Evolutionary conservation across 2,888 invertebrate genomes (phyloP), one percentile per base, ranked within the genome.

Genomic region (Clitarchus hookeri): DNA sequence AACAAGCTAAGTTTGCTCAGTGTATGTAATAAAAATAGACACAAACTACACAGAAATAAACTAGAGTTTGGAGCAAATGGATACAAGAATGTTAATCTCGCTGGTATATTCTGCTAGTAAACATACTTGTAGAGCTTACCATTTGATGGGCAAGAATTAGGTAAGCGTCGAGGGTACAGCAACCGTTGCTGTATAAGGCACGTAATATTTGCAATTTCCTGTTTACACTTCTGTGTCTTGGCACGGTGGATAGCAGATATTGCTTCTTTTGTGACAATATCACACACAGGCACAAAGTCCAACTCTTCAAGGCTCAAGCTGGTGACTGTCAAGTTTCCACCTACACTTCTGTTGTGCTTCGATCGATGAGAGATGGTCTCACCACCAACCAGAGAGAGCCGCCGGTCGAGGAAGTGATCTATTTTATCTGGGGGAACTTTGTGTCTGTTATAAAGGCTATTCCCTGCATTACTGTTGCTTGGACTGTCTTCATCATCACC

Each of bases 171-270:
- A 23, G 97, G 95, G 92, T 97, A 98, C 90, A 98, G 94, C 89
- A 93, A 92, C 85, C 95, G 95, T 89, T 93, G 93, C 91, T 95
- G 94, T 89, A 96, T 96, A 90, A 95, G 93, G 93, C 98, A 98
- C 89, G 97, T 95, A 89, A 96, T 94, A 91, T 97, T 96, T 87
- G 96, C 95, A 91, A 98, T 96, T 91, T 95, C 93, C 91, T 96
- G 94, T 91, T 97, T 98, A 92, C 98, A 98, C 89, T 92, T 92
- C 92, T 96, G 95, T 88, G 96, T 96, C 92, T 96, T 96, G 83
- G 98, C 98, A 90, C 98, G 94, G 90, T 96, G 96, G 88, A 98
- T 94, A 78, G 98, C 98, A 87, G 98, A 98, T 90, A 97, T 94
- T 86, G 98, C 96, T 93, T 98, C 98, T 91, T 95, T 95, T 86